Percentiles rank a stretch among this genome's conserved stretches.
Conservation (phyloP, 2,888 invertebrate species). For the Polymixis flavicincta region DNA sequence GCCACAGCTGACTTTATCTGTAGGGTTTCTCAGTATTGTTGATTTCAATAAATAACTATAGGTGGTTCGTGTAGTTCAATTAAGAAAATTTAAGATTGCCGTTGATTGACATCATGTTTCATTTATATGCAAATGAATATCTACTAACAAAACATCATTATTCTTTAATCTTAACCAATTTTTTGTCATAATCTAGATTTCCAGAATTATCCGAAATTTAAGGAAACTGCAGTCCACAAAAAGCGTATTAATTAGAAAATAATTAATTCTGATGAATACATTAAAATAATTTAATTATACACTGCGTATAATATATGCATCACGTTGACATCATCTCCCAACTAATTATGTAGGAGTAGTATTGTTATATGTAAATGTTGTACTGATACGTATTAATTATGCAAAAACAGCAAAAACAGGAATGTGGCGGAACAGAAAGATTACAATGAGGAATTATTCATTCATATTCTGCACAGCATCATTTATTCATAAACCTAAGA, state of each 20-base stretch:
- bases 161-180: not conserved
- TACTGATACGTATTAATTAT: conserved; percentile 58
- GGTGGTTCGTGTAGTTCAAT: not conserved
- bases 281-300: conserved; percentile 57
- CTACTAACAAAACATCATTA: conserved; percentile 5
- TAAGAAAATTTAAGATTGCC: not conserved
- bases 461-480: conserved; percentile 32
- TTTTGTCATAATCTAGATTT: conserved; percentile 16
- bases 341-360: conserved; percentile 55
- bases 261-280: conserved; percentile 42
- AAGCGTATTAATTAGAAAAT: conserved; percentile 48
- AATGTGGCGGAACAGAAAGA: conserved; percentile 52
- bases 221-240: conserved; percentile 39
- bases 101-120: not conserved
- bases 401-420: conserved; percentile 50
- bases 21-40: not conserved
- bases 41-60: too few relatives aligned
- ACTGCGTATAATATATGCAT: conserved; percentile 45
- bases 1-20: not conserved
- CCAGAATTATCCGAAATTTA: conserved; percentile 7
- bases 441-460: conserved; percentile 53
- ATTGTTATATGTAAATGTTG: conserved; percentile 62
- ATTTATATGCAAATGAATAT: not conserved
- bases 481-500: conserved; percentile 8
- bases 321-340: conserved; percentile 60